Evolutionary conservation across 2,113 vertebrate genomes (phyloP), one percentile per base, ranked within the genome.

Genomic region (Tetraodon nigroviridis): DNA sequence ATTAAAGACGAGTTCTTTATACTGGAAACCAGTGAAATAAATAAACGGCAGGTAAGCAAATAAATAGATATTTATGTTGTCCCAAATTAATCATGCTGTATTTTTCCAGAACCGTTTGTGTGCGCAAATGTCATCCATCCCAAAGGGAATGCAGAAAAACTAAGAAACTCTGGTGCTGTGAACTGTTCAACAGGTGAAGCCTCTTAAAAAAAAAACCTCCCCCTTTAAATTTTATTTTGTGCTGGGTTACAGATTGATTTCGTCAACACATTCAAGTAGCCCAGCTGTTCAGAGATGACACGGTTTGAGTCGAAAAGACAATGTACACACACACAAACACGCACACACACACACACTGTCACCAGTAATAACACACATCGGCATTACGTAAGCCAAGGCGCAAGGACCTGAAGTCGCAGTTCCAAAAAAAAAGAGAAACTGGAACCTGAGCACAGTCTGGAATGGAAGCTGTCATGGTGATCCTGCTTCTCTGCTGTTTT

Each of bases 171-270:
- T 12, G 32, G 32, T 37, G 32, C 32, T 37, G 11, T 2, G 12
- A 37, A 8, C 32, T 32, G 8, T 48, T 48, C 6, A 48, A 57
- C 14, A 18, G 41, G n/a, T 5, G 59, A 32, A 20, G 44, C n/a
- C 3, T 46, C 15, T 17, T 3, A 47, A 48, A 48, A 18, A n/a
- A 15, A 45, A 45, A 45, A 45, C 6, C 46, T 67, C 1, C 3
- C 24, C 4, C 1, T 71, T 64, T 67, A 27, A 74, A 44, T 27
- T 44, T 71, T 21, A 67, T 71, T 58, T 27, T 61, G 49, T 40
- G 12, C 60, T 57, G 61, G 20, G 60, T 56, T 57, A 22, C 67
- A 49, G 18, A 62, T 52, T n/a, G 47, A 69, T 50, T 55, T 18
- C 67, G 51, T 70, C 49, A 51, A 32, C 44, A 41, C 17, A 22